These are phyloP conservation scores for Diplosoma virens DNA, from an alignment of 23 tunicate species.

Conservation along the genomic window DNA sequence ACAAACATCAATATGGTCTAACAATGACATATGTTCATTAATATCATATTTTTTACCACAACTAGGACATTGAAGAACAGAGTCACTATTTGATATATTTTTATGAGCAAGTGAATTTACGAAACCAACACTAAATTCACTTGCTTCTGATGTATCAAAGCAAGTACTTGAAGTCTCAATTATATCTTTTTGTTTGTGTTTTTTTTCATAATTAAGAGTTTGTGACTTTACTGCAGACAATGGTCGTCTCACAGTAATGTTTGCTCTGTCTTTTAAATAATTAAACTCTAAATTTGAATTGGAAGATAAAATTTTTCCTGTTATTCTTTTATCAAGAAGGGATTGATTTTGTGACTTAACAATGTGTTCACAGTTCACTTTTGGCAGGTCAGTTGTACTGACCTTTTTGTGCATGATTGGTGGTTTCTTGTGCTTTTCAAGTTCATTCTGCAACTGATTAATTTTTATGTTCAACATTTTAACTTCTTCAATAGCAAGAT, in stretches of 20 bases:
- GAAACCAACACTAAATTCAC: neutral
- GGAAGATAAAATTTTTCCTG: too few relatives aligned
- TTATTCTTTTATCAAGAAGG: too few relatives aligned
- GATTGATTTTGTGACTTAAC: too few relatives aligned
- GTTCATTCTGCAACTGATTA: conserved; percentile 19
- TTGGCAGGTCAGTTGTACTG: neutral
- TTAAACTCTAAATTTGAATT: too few relatives aligned
- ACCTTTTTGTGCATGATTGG: neutral
- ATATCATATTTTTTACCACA: conserved; percentile 51
- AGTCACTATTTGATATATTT: neutral
- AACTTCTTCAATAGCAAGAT: conserved; percentile 23
- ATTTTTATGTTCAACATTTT: conserved; percentile 35
- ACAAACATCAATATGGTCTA: conserved; percentile 67
- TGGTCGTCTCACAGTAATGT: neutral
- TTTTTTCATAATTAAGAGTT: too few relatives aligned
- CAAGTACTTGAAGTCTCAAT: neutral
- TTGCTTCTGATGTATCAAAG: neutral
- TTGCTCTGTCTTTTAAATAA: neutral
- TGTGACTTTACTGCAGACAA: neutral
- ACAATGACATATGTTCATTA: conserved; percentile 39
- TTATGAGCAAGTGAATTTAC: neutral
- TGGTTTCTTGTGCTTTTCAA: neutral
- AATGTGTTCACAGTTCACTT: neutral
- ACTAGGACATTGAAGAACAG: conserved; percentile 36
- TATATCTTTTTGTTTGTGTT: too few relatives aligned